Conservation (phyloP, 2,797 vertebrate genomes). For the Channallabes apus region DNA sequence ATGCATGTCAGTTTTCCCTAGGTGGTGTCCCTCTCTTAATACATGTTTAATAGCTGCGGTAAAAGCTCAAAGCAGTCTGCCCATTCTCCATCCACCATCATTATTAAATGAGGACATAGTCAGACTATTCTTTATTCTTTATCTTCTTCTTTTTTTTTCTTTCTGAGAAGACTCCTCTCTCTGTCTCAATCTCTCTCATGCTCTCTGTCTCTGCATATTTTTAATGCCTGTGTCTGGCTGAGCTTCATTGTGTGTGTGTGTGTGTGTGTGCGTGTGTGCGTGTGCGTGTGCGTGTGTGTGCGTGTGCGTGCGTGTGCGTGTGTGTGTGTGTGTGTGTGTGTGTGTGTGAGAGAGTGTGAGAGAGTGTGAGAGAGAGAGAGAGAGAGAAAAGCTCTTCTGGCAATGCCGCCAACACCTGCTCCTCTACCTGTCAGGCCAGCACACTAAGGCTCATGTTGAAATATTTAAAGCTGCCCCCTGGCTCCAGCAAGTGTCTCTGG, state of each 20-base stretch:
- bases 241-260: constrained; percentile 34
- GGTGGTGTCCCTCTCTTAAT: constrained; percentile 50
- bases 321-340: neutral
- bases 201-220: constrained; percentile 30
- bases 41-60: constrained; percentile 61
- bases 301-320: constrained; percentile 6
- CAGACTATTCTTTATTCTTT: constrained; percentile 38
- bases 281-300: neutral
- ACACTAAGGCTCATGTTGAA: constrained; percentile 55
- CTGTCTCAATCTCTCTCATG: neutral
- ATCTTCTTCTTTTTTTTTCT: constrained; percentile 15
- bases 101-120: constrained; percentile 67
- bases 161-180: no score
- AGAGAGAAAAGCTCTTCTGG: constrained; percentile 34
- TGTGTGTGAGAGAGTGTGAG: neutral
- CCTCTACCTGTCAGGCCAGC: constrained; percentile 53
- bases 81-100: constrained; percentile 68
- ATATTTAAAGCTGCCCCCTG: constrained; percentile 56
- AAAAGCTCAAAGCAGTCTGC: constrained; percentile 67
- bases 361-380: neutral
- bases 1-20: constrained; percentile 50
- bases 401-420: constrained; percentile 54
- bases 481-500: constrained; percentile 46
- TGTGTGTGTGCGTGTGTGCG: constrained; percentile 10
- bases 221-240: constrained; percentile 45